phyloP scores from a whole-genome alignment of 1,140 invertebrate genomes.

The Mamestra configurata region DNA sequence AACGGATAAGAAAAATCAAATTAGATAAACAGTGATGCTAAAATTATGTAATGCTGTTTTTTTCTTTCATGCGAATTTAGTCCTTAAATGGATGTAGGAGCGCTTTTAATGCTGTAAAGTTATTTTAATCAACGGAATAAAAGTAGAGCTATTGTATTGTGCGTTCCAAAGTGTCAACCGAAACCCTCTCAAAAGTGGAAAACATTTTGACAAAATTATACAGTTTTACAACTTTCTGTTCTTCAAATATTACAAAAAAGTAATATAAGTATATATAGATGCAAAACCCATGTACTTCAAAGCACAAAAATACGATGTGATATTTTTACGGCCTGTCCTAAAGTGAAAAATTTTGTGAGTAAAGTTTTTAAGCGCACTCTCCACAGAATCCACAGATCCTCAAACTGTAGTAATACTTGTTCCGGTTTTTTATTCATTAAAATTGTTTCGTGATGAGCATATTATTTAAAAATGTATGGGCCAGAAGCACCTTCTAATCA shows the following conservation, averaged over 20 bases:
- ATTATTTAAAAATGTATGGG: neutral
- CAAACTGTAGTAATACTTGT: no score
- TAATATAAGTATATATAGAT: neutral
- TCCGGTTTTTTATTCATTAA: neutral
- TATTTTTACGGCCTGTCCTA: neutral
- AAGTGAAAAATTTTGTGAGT: no score
- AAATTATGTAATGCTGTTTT: constrained; percentile 17
- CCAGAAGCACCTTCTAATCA: no score
- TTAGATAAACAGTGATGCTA: constrained; percentile 39
- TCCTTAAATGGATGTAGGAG: neutral
- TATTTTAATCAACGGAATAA: neutral
- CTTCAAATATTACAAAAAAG: neutral
- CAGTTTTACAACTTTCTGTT: neutral
- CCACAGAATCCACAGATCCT: constrained; percentile 4
- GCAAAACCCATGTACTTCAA: neutral
- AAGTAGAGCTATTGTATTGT: constrained; percentile 12
- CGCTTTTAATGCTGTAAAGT: neutral
- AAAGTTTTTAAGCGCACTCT: neutral
- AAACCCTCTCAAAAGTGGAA: neutral
- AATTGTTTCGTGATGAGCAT: neutral
- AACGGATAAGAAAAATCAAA: constrained; percentile 51
- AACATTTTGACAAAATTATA: neutral
- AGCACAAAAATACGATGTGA: neutral
- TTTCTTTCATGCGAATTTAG: constrained; percentile 1
- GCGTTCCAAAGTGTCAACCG: constrained; percentile 14